Percentiles rank a stretch among this genome's conserved stretches.
Conservation (phyloP, 2,888 invertebrate species). For the Synanthedon formicaeformis region DNA sequence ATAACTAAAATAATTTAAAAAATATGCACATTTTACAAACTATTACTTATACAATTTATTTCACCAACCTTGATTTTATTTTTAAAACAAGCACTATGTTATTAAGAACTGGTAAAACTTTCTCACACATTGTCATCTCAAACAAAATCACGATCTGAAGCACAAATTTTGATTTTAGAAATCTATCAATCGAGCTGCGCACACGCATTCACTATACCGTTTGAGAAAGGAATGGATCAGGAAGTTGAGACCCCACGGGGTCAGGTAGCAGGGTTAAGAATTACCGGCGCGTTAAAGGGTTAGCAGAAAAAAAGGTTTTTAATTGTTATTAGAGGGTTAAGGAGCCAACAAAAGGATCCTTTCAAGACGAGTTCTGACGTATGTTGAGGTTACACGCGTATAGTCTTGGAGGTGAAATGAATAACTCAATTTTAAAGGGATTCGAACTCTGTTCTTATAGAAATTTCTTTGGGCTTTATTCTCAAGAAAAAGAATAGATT, state of each 20-base stretch:
- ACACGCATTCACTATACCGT: conserved; percentile 55
- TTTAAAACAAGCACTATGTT: no score
- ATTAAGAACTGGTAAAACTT: no score
- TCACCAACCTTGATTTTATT: no score
- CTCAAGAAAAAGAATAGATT: no score
- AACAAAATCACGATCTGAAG: conserved; percentile 2
- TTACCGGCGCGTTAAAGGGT: conserved; percentile 62
- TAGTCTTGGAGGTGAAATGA: conserved; percentile 13
- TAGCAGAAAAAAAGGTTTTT: conserved; percentile 55
- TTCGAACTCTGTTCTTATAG: no score
- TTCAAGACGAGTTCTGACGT: conserved; percentile 44
- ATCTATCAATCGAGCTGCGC: conserved; percentile 36
- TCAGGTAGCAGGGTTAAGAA: conserved; percentile 66
- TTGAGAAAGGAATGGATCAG: conserved; percentile 61
- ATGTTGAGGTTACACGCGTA: conserved; percentile 46
- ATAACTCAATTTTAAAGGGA: not conserved
- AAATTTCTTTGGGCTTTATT: no score
- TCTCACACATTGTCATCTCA: not conserved
- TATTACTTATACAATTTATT: no score
- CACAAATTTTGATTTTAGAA: conserved; percentile 13
- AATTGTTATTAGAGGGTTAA: conserved; percentile 62
- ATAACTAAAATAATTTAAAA: no score
- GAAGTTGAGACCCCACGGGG: conserved; percentile 53
- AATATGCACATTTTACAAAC: no score
- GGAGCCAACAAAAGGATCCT: conserved; percentile 37